These are phyloP conservation scores for Drosophila diplacantha DNA, from an alignment of 2,888 invertebrate genomes.

Conservation along the genomic window DNA sequence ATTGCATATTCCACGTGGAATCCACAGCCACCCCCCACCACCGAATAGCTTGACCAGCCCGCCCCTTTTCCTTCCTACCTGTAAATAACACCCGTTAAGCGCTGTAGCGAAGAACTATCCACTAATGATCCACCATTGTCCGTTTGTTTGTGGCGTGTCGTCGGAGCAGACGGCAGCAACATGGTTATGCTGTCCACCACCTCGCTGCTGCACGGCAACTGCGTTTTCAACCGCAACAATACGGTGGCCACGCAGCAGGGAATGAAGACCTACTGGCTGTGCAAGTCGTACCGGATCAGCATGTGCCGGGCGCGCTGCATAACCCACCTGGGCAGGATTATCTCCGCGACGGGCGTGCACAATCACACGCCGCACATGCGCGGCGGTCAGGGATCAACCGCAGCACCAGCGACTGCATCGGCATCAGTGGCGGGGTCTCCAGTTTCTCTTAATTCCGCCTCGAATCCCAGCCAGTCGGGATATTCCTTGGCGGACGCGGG, in stretches of 20 bases:
- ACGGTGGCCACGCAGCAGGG: slow-evolving; percentile 78
- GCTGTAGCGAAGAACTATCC: slow-evolving; percentile 45
- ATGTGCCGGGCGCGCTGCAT: slow-evolving; percentile 78
- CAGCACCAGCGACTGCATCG: slow-evolving; percentile 12
- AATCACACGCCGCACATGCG: slow-evolving; percentile 78
- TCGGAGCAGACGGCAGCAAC: slow-evolving; percentile 74
- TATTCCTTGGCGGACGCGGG: slow-evolving; percentile 48
- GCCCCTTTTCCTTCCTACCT: slow-evolving; percentile 17
- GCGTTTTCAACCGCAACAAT: slow-evolving; percentile 78
- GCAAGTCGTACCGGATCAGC: slow-evolving; percentile 78
- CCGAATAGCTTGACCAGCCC: slow-evolving; percentile 10
- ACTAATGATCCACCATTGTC: slow-evolving; percentile 70
- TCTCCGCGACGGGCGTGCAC: slow-evolving; percentile 78
- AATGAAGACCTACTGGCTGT: slow-evolving; percentile 79
- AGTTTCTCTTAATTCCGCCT: slow-evolving; percentile 16
- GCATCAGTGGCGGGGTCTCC: slow-evolving; percentile 17
- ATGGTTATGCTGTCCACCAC: slow-evolving; percentile 78
- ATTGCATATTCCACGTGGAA: slow-evolving; percentile 7
- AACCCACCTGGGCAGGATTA: slow-evolving; percentile 78
- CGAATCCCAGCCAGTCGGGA: slow-evolving; percentile 22
- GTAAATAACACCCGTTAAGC: slow-evolving; percentile 60
- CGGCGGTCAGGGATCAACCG: slow-evolving; percentile 31
- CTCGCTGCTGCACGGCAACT: slow-evolving; percentile 77
- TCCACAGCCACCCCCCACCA: slow-evolving; percentile 7
- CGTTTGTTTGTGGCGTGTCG: slow-evolving; percentile 56